Percentiles rank a stretch among this genome's conserved stretches.
Conservation (phyloP, 2,797 vertebrate species). For the Cossypha dichroa region DNA sequence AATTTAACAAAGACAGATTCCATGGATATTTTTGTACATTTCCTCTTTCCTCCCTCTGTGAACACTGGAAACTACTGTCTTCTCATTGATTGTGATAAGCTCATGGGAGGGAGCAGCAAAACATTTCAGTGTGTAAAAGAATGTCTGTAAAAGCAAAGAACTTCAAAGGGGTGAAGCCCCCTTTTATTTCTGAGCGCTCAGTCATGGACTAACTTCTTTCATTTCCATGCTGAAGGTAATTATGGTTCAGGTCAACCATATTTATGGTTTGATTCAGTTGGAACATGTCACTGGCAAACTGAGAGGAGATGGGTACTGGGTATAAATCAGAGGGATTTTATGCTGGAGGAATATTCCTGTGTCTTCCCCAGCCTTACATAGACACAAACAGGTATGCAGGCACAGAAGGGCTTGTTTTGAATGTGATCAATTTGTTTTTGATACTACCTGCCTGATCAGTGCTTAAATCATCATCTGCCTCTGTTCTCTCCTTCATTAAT, state of each 20-base stretch:
- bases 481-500: neutral
- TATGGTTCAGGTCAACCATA: neutral
- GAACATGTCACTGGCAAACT: neutral
- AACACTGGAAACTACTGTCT: constrained; percentile 16
- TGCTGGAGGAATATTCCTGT: neutral
- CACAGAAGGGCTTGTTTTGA: neutral
- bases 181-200: constrained; percentile 12
- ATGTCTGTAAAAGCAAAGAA: constrained; percentile 28
- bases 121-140: neutral
- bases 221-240: constrained; percentile 1
- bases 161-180: neutral
- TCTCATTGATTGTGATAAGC: neutral
- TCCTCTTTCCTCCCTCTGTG: neutral
- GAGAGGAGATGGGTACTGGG: neutral
- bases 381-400: neutral
- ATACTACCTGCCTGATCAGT: neutral
- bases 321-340: neutral
- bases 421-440: neutral
- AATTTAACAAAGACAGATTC: constrained; percentile 50
- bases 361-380: neutral
- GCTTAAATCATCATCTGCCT: neutral
- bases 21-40: constrained; percentile 57
- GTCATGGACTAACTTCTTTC: constrained; percentile 1
- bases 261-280: neutral
- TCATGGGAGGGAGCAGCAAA: constrained; percentile 19